A percentile compares a stretch with the other conserved stretches of the same genome.
phyloP scores from a whole-genome alignment of 2,113 vertebrate genomes.

The Nasalis larvatus region DNA sequence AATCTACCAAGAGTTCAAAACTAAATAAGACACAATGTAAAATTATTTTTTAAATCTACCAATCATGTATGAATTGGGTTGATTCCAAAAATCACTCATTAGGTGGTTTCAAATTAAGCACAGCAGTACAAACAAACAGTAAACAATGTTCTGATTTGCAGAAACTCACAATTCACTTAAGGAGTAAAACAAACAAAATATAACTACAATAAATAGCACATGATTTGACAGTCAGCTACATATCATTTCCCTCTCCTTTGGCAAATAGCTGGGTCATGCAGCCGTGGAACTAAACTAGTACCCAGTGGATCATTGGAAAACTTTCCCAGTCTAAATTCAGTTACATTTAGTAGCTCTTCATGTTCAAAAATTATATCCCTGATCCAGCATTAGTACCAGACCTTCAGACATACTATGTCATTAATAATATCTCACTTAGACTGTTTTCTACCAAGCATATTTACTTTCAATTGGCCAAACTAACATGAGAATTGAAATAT shows the following conservation, averaged over 20 bases:
- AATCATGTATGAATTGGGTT: neutral
- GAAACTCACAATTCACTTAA: neutral
- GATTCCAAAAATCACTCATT: neutral
- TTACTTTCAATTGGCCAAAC: slow-evolving; percentile 23
- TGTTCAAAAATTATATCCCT: neutral
- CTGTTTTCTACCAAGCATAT: neutral
- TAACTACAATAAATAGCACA: neutral
- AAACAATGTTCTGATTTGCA: neutral
- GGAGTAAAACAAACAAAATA: neutral
- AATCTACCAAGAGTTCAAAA: neutral
- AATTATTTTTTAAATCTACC: neutral
- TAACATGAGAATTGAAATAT: neutral
- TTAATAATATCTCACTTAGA: neutral
- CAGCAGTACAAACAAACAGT: neutral
- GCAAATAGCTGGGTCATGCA: neutral
- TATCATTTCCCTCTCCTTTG: neutral
- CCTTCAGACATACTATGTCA: neutral
- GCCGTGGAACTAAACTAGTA: neutral
- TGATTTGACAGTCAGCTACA: neutral
- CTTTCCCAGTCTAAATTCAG: neutral
- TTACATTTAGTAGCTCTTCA: neutral
- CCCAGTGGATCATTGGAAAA: neutral
- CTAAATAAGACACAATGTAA: neutral
- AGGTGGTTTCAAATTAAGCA: neutral
- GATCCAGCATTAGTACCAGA: neutral